Evolutionary conservation across 2,113 vertebrate genomes (phyloP), one percentile per base, ranked within the genome.

Genomic region (Scomber scombrus): DNA sequence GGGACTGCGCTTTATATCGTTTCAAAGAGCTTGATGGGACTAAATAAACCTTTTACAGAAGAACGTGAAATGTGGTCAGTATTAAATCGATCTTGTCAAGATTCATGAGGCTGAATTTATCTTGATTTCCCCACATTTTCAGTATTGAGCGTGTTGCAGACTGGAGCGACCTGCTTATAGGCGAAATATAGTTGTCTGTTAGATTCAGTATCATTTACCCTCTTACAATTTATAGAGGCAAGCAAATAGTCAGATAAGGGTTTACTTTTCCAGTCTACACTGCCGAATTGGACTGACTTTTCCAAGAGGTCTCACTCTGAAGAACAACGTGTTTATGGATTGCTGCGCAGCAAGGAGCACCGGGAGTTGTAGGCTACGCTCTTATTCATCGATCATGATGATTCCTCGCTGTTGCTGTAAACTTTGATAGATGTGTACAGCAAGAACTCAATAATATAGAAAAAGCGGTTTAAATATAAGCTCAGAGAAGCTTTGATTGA

Each of bases 301-400:
- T 65, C 67, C 40, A 19, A 61, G 76, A 89, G 69, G 74, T 62
- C 75, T 0, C 34, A 18, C 81, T 75, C 66, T 57, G 78, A 60
- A 46, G 75, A 73, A 62, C 80, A 77, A 52, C 81, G 90, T 86
- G 88, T 93, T 92, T 93, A 92, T 93, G 93, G 91, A 91, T 92
- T 11, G 11, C 69, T 83, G 88, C 83, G 79, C 83, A 69, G 50
- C 58, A 62, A 75, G 67, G 82, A 68, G 18, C 85, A 56, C 74
- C 81, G 78, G 85, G 84, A 88, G 69, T 87, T 81, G 85, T 77
- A 58, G 75, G 85, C 86, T 85, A 0, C 67, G 67, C 70, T 54
- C 68, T 40, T 31, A 21, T 50, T 75, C 77, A 60, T 88, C 83
- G 88, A 88, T 80, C 90, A 93, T 92, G 92, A 81, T 73, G 77